Conservation (phyloP, 2,113 vertebrate species). For the Irena cyanogastra region DNA sequence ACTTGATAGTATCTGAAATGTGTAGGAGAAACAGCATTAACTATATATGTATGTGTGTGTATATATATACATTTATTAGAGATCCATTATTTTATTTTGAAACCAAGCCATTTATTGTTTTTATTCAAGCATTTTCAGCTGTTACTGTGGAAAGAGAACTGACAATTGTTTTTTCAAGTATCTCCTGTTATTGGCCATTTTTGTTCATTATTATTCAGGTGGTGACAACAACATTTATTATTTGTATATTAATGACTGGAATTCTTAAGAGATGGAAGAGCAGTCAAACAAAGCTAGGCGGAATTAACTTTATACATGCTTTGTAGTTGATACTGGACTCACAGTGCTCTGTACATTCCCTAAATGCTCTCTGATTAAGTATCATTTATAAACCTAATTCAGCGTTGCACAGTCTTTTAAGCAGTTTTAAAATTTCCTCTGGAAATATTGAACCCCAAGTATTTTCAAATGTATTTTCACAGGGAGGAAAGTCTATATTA, state of each 20-base stretch:
- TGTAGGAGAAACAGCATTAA: background rate
- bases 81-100: background rate
- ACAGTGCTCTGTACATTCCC: background rate
- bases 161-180: conserved; percentile 28
- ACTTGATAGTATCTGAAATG: background rate
- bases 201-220: conserved; percentile 36
- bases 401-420: conserved; percentile 1
- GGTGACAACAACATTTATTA: conserved; percentile 28
- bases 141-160: background rate
- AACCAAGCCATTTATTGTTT: background rate
- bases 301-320: background rate
- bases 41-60: background rate
- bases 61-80: background rate
- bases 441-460: conserved; percentile 28
- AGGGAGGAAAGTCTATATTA: conserved; percentile 40
- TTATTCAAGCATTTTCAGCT: background rate
- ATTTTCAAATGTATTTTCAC: conserved; percentile 56
- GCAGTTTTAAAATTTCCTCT: conserved; percentile 43
- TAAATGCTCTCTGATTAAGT: conserved; percentile 29
- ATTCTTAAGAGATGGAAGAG: conserved; percentile 33
- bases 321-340: background rate
- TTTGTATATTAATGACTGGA: conserved; percentile 49
- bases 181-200: conserved; percentile 18
- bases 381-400: conserved; percentile 17
- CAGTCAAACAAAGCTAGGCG: conserved; percentile 37